Conservation (phyloP, 2,797 vertebrate species). For the Spondyliosoma cantharus region DNA sequence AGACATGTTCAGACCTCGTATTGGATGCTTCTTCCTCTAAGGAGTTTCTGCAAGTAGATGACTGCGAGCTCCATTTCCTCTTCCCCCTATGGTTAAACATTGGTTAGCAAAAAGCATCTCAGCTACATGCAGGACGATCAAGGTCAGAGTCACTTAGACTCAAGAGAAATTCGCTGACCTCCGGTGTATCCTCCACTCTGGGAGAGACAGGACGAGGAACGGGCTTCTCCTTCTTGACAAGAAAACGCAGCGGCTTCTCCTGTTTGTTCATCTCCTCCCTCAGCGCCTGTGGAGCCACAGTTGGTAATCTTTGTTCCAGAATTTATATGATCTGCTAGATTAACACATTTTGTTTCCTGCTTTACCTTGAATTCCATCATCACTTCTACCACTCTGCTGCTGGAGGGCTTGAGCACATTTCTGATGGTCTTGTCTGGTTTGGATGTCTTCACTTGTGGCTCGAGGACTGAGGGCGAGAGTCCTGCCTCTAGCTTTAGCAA, state of each 20-base stretch:
- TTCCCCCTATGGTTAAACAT: constrained; percentile 82
- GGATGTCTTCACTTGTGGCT: constrained; percentile 72
- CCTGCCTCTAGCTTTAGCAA: constrained; percentile 86
- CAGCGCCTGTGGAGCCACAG: constrained; percentile 79
- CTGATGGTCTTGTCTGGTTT: constrained; percentile 61
- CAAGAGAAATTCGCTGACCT: constrained; percentile 75
- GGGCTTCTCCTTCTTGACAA: constrained; percentile 82
- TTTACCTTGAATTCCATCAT: constrained; percentile 88
- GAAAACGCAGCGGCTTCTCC: constrained; percentile 77
- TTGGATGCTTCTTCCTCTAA: constrained; percentile 91
- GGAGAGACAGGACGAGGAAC: constrained; percentile 86
- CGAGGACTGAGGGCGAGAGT: constrained; percentile 80
- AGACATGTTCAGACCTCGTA: constrained; percentile 83
- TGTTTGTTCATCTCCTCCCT: constrained; percentile 75
- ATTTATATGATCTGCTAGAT: neutral
- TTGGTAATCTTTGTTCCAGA: neutral
- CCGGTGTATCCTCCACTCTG: constrained; percentile 80
- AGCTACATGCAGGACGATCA: neutral
- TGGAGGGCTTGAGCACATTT: constrained; percentile 77
- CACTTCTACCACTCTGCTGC: constrained; percentile 78
- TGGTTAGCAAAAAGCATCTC: neutral
- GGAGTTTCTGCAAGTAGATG: constrained; percentile 89
- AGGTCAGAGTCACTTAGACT: neutral
- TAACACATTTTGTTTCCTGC: neutral
- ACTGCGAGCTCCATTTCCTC: constrained; percentile 91